Evolutionary conservation across 2,797 vertebrate species (phyloP).

Genomic region (Galagoides demidoff): DNA sequence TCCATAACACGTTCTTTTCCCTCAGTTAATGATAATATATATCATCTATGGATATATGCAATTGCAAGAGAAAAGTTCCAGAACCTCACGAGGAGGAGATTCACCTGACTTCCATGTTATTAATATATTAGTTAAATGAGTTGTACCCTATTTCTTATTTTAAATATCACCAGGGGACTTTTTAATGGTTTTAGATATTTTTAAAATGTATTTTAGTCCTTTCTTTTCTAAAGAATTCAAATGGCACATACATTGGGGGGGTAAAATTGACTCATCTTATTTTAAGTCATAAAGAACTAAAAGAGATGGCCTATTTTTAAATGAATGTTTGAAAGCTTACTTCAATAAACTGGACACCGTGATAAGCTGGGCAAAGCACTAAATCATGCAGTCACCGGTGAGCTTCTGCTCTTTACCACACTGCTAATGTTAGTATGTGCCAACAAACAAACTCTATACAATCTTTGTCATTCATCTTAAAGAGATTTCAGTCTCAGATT

Average conservation of each 20-base stretch:
- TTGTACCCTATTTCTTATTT: slow-evolving; percentile 58
- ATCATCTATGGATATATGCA: background rate
- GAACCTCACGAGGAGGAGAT: slow-evolving; percentile 17
- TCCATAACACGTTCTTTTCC: background rate
- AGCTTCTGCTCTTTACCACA: background rate
- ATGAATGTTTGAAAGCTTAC: slow-evolving; percentile 28
- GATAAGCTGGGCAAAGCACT: background rate
- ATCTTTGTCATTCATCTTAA: background rate
- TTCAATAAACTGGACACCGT: slow-evolving; percentile 27
- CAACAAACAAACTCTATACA: background rate
- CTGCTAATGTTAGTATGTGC: background rate
- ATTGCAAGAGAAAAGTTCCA: slow-evolving; percentile 19
- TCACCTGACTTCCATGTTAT: slow-evolving; percentile 37
- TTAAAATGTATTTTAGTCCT: slow-evolving; percentile 36
- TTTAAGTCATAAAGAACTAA: slow-evolving; percentile 43
- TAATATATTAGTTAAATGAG: slow-evolving; percentile 57
- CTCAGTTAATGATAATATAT: background rate
- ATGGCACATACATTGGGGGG: background rate
- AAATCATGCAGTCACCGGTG: background rate
- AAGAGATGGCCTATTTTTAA: slow-evolving; percentile 53
- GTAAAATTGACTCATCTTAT: background rate
- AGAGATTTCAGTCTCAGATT: slow-evolving; percentile 28
- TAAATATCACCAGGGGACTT: slow-evolving; percentile 70
- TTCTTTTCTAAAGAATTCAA: slow-evolving; percentile 51
- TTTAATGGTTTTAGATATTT: slow-evolving; percentile 73